Base-by-base conservation (phyloP, 2,888 invertebrate genomes). In the Diloba caeruleocephala region DNA sequence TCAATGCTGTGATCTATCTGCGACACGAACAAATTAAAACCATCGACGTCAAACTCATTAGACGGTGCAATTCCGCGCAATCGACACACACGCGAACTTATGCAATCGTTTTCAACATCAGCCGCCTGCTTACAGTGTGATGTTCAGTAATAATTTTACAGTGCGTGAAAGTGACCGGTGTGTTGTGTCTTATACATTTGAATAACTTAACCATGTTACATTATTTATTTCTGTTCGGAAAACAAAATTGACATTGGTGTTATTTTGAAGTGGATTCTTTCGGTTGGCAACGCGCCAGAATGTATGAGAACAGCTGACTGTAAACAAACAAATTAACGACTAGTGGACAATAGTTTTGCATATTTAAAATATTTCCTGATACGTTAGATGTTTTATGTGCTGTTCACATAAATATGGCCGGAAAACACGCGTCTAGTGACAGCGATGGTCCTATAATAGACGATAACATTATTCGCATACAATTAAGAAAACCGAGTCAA, bases 391-490 rank as follows among this genome's bases (percentile, higher is more conserved):
- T 45, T 42, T 67, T 55, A 54, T 67, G 59, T 56, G 62, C 71
- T 58, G 66, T 76, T 71, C 51, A 71, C 60, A 55, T 51, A 71
- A 79, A 74, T 58, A 93, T 92, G 92, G 85, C 87, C 57, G 82
- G 81, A 63, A 85, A 84, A 76, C 80, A 76, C 45, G 76, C 81
- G 49, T 81, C 84, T 31, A 88, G 88, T 80, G 92, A 92, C 74
- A 90, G 90, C 79, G 92, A 92, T 50, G 84, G 87, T 10, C 93
- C 94, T 56, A 79, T 89, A 70, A 89, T 94, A 83, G 88, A 92
- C 62, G 90, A 93, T 69, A 95, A 95, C 71, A 88, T 95, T 67
- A 95, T 95, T 74, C 90, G 94, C 54, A 93, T 95, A 67, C 95
- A 95, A 83, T 85, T 95, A 62, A 91, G 94, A 76, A 95, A 95